Conservation (phyloP, 2,797 vertebrate species). For the Brotogeris chrysoptera region DNA sequence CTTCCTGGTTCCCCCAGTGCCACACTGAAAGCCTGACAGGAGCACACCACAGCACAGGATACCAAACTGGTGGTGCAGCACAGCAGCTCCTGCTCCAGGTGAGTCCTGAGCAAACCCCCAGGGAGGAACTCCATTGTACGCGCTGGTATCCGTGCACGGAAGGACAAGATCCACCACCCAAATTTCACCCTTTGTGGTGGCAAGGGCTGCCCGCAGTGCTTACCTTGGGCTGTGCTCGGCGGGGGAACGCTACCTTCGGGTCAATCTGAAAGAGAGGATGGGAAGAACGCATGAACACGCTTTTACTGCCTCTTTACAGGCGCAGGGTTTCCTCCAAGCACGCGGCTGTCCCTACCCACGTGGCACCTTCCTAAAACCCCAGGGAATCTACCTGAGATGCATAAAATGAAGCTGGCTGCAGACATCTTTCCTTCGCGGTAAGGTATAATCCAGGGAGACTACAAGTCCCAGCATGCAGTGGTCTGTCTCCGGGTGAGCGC, state of each 20-base stretch:
- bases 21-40: rapidly evolving
- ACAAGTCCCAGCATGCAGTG: constrained; percentile 67
- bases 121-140: rapidly evolving
- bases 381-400: neutral
- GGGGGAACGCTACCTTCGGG: constrained; percentile 97
- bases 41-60: rapidly evolving
- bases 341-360: rapidly evolving
- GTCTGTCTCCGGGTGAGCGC: neutral
- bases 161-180: neutral
- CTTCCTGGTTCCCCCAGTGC: neutral
- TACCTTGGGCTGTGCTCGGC: constrained; percentile 98
- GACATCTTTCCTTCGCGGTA: neutral
- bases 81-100: neutral
- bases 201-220: constrained; percentile 43
- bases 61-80: neutral
- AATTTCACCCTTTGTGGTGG: no score
- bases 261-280: constrained; percentile 87
- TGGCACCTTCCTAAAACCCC: neutral
- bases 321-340: rapidly evolving
- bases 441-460: constrained; percentile 9
- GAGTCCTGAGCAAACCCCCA: neutral
- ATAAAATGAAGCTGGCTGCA: neutral
- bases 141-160: neutral
- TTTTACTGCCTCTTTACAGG: neutral
- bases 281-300: neutral